Evolutionary conservation across 2,797 vertebrate species (phyloP).

Genomic region (Enteromius afrohamiltoni): DNA sequence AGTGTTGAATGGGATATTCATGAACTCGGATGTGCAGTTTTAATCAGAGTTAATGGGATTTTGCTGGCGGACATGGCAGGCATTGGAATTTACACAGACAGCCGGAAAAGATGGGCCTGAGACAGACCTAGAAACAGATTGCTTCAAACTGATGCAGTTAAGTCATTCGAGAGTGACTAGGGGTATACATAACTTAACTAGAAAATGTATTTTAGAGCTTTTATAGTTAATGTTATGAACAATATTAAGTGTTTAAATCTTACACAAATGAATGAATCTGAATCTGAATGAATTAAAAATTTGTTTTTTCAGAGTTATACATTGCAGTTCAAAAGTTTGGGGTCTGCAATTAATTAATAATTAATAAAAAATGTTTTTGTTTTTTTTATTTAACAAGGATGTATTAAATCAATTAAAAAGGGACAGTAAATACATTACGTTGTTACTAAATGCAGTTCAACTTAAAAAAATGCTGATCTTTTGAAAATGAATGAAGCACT

Average conservation of each 20-base stretch:
- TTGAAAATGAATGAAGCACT: background rate
- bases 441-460: background rate
- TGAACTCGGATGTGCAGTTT: slow-evolving; percentile 70
- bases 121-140: slow-evolving; percentile 29
- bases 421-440: background rate
- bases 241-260: background rate
- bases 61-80: slow-evolving; percentile 59
- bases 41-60: slow-evolving; percentile 72
- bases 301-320: background rate
- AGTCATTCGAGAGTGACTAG: background rate
- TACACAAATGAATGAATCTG: no score
- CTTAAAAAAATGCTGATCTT: background rate
- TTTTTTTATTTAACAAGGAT: background rate
- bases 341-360: background rate
- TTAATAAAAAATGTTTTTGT: background rate
- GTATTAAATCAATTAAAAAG: background rate
- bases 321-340: background rate
- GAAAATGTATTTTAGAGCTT: background rate
- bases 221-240: background rate
- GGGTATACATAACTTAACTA: background rate
- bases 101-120: slow-evolving; percentile 35
- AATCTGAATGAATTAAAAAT: background rate
- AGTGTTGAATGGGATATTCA: slow-evolving; percentile 78
- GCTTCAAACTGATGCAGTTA: slow-evolving; percentile 30
- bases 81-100: slow-evolving; percentile 34